These are phyloP conservation scores for Perccottus glenii DNA, from an alignment of 2,113 vertebrate genomes.

Conservation along the genomic window DNA sequence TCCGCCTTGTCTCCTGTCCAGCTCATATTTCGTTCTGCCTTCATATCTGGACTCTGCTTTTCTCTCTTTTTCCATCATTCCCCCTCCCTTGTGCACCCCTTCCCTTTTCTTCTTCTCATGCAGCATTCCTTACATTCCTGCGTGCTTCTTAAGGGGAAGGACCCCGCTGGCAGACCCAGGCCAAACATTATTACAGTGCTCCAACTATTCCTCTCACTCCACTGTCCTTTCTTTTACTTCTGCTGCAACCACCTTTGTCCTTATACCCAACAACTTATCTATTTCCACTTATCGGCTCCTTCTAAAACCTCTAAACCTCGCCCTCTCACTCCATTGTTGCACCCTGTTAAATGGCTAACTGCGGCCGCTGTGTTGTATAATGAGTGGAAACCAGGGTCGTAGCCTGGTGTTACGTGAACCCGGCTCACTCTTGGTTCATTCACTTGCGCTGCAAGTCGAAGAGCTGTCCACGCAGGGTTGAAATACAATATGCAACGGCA, in stretches of 20 bases:
- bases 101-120: slow-evolving; percentile 61
- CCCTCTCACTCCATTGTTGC: neutral
- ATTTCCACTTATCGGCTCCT: neutral
- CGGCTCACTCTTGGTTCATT: slow-evolving; percentile 50
- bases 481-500: too few species aligned
- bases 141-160: slow-evolving; percentile 76
- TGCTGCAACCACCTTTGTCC: neutral
- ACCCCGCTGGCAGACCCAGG: slow-evolving; percentile 72
- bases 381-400: slow-evolving; percentile 49
- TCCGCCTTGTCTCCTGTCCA: slow-evolving; percentile 32
- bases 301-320: neutral
- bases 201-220: slow-evolving; percentile 33
- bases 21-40: slow-evolving; percentile 37
- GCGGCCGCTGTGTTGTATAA: slow-evolving; percentile 39
- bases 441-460: neutral
- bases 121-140: slow-evolving; percentile 79
- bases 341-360: slow-evolving; percentile 29
- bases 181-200: slow-evolving; percentile 73
- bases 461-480: too few species aligned
- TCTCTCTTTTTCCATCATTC: slow-evolving; percentile 48
- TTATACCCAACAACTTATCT: neutral
- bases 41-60: slow-evolving; percentile 31
- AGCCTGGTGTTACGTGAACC: slow-evolving; percentile 32
- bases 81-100: slow-evolving; percentile 45
- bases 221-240: slow-evolving; percentile 11